Conservation (phyloP, 2,797 vertebrate genomes). For the Moxostoma hubbsi region DNA sequence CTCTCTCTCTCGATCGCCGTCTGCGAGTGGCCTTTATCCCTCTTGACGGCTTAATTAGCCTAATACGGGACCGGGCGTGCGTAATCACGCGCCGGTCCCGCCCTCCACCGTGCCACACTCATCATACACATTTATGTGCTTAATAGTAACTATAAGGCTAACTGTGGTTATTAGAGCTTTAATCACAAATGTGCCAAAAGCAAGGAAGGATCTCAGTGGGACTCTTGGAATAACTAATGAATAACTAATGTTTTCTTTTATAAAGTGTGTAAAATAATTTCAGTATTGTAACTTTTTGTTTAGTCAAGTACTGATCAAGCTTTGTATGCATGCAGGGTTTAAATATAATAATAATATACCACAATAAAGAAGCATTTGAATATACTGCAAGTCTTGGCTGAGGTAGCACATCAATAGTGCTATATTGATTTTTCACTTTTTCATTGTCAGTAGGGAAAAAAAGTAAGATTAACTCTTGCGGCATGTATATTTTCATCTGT, state of each 20-base stretch:
- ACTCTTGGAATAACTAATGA: background rate
- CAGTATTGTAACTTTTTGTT: background rate
- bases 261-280: background rate
- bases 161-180: background rate
- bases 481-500: background rate
- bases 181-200: background rate
- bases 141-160: background rate
- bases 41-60: too few relatives aligned
- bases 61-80: too few relatives aligned
- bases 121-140: background rate
- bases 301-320: background rate
- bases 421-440: background rate
- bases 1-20: too few relatives aligned
- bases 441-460: background rate
- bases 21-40: too few relatives aligned
- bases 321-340: slow-evolving; percentile 29
- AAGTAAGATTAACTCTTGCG: background rate
- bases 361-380: slow-evolving; percentile 14
- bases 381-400: background rate
- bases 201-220: background rate
- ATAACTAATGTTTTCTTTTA: too few relatives aligned
- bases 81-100: too few relatives aligned
- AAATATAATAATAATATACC: slow-evolving; percentile 18
- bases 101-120: too few relatives aligned
- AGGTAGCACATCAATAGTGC: background rate